phyloP scores from a whole-genome alignment of 2,797 vertebrate genomes.

The Sebastolobus altivelis region DNA sequence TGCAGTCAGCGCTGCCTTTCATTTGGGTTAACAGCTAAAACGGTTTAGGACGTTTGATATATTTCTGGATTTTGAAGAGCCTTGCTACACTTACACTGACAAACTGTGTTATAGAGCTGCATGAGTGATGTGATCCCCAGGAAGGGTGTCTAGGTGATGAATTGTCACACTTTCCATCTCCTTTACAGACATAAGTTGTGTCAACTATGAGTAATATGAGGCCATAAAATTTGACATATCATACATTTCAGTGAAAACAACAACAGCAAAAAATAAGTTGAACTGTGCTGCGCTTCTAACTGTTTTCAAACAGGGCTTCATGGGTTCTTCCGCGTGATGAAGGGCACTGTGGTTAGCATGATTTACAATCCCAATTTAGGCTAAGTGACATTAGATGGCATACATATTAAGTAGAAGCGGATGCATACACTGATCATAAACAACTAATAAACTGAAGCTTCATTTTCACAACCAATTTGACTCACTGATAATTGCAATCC shows the following conservation, averaged over 20 bases:
- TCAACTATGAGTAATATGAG: slow-evolving; percentile 59
- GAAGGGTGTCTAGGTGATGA: slow-evolving; percentile 48
- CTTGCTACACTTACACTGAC: slow-evolving; percentile 14
- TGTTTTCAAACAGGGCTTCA: neutral
- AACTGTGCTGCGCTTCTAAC: neutral
- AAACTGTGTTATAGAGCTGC: slow-evolving; percentile 28
- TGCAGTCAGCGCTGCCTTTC: slow-evolving; percentile 10
- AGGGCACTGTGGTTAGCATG: slow-evolving; percentile 16
- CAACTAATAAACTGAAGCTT: slow-evolving; percentile 51
- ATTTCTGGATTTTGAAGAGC: slow-evolving; percentile 27
- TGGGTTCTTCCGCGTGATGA: neutral
- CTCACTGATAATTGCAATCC: slow-evolving; percentile 67
- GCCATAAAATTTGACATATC: slow-evolving; percentile 35
- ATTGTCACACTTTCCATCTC: slow-evolving; percentile 44
- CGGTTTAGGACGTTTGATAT: slow-evolving; percentile 20
- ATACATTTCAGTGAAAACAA: slow-evolving; percentile 49
- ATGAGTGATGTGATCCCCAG: slow-evolving; percentile 56
- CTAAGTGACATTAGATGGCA: slow-evolving; percentile 41
- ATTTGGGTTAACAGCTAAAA: slow-evolving; percentile 16
- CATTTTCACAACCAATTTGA: slow-evolving; percentile 66
- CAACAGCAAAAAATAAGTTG: slow-evolving; percentile 23
- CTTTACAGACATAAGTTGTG: slow-evolving; percentile 50
- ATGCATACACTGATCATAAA: slow-evolving; percentile 49
- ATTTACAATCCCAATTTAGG: slow-evolving; percentile 52
- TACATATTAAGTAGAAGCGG: slow-evolving; percentile 54